A percentile compares a stretch with the other conserved stretches of the same genome.
phyloP scores from a whole-genome alignment of 1,140 invertebrate genomes.

The Centruroides vittatus region DNA sequence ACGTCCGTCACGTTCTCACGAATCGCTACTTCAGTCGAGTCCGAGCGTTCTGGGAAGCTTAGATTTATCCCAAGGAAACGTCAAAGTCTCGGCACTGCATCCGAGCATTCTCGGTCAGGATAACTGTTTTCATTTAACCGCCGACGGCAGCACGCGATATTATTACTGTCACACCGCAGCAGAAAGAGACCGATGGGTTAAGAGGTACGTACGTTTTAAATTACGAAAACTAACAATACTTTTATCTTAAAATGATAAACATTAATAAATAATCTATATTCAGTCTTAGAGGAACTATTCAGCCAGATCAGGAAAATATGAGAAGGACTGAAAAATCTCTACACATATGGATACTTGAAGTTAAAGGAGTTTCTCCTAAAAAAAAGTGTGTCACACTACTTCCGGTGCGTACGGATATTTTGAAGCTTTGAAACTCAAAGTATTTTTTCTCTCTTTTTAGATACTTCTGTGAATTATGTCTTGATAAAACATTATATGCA shows the following conservation, averaged over 20 bases:
- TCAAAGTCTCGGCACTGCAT: slow-evolving; percentile 54
- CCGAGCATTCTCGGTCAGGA: slow-evolving; percentile 69
- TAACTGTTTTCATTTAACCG: slow-evolving; percentile 65
- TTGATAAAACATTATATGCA: slow-evolving; percentile 77
- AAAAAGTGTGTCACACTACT: slow-evolving; percentile 40
- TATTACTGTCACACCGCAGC: slow-evolving; percentile 76
- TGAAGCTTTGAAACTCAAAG: too few relatives aligned
- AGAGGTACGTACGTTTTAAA: slow-evolving; percentile 41
- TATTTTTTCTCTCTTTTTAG: slow-evolving; percentile 22
- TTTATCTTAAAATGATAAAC: too few relatives aligned
- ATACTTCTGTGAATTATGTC: slow-evolving; percentile 79
- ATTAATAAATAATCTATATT: not conserved
- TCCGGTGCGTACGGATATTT: too few relatives aligned
- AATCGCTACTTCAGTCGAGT: slow-evolving; percentile 62
- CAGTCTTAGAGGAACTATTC: slow-evolving; percentile 65
- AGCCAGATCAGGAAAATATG: slow-evolving; percentile 65
- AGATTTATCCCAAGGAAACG: slow-evolving; percentile 35
- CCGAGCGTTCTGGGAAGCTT: slow-evolving; percentile 59
- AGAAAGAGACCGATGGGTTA: slow-evolving; percentile 77
- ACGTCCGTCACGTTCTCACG: slow-evolving; percentile 64
- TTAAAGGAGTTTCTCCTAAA: slow-evolving; percentile 80
- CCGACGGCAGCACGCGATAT: slow-evolving; percentile 51
- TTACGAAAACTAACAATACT: too few relatives aligned
- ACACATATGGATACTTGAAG: slow-evolving; percentile 86
- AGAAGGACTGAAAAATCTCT: slow-evolving; percentile 78